Percentiles rank a stretch among this genome's conserved stretches.
Evolutionary conservation across 2,113 vertebrate species (phyloP).

Genomic region (Poecile atricapillus): DNA sequence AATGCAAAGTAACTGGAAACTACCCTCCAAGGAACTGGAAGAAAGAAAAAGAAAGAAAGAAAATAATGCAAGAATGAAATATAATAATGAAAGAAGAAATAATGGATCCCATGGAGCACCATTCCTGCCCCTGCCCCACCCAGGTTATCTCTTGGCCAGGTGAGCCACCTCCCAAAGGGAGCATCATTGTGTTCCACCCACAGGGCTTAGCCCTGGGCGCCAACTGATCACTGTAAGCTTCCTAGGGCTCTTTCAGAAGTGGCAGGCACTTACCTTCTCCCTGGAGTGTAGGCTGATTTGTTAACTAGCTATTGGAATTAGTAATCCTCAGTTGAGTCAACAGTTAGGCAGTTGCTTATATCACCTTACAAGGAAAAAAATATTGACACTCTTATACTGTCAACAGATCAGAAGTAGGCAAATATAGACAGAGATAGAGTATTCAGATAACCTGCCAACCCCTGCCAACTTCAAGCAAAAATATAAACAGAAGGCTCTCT

Average conservation of each 20-base stretch:
- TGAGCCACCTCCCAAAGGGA: neutral
- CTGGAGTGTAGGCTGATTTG: constrained; percentile 10
- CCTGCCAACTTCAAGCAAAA: neutral
- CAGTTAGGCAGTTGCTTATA: constrained; percentile 35
- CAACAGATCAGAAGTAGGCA: constrained; percentile 53
- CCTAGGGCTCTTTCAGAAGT: constrained; percentile 3
- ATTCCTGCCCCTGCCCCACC: neutral
- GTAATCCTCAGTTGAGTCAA: constrained; percentile 61
- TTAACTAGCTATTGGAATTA: constrained; percentile 59
- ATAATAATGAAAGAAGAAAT: neutral
- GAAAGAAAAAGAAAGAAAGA: no score
- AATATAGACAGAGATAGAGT: constrained; percentile 55
- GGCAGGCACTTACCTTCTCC: neutral
- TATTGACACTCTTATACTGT: constrained; percentile 53
- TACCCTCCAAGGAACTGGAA: neutral
- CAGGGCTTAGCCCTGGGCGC: neutral
- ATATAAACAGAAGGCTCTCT: constrained; percentile 29
- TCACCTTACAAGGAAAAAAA: constrained; percentile 55
- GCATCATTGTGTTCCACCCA: neutral
- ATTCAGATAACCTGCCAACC: constrained; percentile 44
- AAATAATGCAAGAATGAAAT: no score
- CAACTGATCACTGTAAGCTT: neutral
- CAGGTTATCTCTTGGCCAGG: neutral
- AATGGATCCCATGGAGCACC: neutral
- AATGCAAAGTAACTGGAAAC: neutral